phyloP scores from a whole-genome alignment of 2,113 vertebrate genomes.

The Xenus cinereus region DNA sequence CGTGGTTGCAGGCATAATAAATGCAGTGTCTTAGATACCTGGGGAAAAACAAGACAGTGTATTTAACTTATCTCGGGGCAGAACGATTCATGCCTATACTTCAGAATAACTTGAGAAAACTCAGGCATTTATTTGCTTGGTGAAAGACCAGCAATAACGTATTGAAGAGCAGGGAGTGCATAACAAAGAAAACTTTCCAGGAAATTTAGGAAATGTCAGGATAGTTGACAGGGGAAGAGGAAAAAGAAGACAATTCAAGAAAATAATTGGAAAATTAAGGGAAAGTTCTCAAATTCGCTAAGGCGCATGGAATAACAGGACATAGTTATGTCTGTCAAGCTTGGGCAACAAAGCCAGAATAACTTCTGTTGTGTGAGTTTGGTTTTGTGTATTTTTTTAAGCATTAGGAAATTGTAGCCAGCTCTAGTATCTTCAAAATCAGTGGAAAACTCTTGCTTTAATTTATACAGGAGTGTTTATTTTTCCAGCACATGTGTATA shows the following conservation, averaged over 20 bases:
- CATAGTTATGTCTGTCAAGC: not conserved
- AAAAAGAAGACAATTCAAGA: not conserved
- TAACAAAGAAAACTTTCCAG: not conserved
- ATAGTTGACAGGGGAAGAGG: not conserved
- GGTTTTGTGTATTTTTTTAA: not conserved
- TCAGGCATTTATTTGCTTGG: not conserved
- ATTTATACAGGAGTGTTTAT: not conserved
- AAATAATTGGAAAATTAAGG: conserved; percentile 20
- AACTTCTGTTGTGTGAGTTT: not conserved
- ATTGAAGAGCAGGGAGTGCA: not conserved
- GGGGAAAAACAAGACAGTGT: not conserved
- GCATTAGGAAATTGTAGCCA: not conserved
- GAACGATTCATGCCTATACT: not conserved
- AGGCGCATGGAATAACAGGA: not conserved
- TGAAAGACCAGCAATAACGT: not conserved
- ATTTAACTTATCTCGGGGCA: conserved; percentile 18
- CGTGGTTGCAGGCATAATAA: conserved; percentile 1
- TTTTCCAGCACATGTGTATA: not conserved
- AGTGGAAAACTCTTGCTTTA: not conserved
- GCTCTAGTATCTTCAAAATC: not conserved
- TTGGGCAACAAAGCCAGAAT: not conserved
- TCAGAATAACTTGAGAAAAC: conserved; percentile 8
- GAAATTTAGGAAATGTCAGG: not conserved
- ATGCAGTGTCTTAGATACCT: not conserved
- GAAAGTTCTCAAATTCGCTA: not conserved